phyloP scores from a whole-genome alignment of 2,797 vertebrate genomes.

The Enteromius afrohamiltoni region DNA sequence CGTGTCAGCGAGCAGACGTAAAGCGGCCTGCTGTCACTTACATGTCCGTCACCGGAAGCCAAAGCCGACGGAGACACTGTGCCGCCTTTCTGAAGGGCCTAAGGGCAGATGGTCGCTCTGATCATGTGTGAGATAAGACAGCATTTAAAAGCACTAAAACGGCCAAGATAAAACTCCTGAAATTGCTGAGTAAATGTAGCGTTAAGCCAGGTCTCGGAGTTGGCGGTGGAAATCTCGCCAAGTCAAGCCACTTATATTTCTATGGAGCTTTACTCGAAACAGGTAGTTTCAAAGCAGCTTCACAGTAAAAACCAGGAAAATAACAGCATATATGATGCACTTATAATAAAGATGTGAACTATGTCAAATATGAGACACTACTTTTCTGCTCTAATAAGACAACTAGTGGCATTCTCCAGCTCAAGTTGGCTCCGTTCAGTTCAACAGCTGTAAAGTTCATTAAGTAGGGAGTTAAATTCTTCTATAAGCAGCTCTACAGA shows the following conservation, averaged over 20 bases:
- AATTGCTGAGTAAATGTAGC: slow-evolving; percentile 20
- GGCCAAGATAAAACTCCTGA: not conserved
- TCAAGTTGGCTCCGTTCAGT: not conserved
- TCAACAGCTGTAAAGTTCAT: not conserved
- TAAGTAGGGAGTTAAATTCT: not conserved
- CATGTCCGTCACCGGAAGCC: slow-evolving; percentile 49
- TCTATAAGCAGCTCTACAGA: not conserved
- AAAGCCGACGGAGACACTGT: not conserved
- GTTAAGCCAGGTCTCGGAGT: not conserved
- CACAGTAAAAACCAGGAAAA: not conserved
- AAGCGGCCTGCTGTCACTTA: slow-evolving; percentile 61
- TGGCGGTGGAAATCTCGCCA: not conserved
- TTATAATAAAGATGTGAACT: not conserved
- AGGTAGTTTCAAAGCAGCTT: not conserved
- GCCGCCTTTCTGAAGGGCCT: not conserved
- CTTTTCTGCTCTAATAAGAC: not conserved
- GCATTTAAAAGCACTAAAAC: slow-evolving; percentile 30
- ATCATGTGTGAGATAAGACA: slow-evolving; percentile 14
- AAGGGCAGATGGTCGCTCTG: slow-evolving; percentile 22
- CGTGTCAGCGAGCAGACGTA: slow-evolving; percentile 90
- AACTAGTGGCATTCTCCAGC: not conserved
- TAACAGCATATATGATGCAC: too few species aligned
- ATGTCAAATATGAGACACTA: not conserved
- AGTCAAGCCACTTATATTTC: not conserved
- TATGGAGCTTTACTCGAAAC: not conserved